A percentile compares a stretch with the other conserved stretches of the same genome.
phyloP scores from a whole-genome alignment of 1,140 invertebrate species.

The Drosophila aff. region DNA sequence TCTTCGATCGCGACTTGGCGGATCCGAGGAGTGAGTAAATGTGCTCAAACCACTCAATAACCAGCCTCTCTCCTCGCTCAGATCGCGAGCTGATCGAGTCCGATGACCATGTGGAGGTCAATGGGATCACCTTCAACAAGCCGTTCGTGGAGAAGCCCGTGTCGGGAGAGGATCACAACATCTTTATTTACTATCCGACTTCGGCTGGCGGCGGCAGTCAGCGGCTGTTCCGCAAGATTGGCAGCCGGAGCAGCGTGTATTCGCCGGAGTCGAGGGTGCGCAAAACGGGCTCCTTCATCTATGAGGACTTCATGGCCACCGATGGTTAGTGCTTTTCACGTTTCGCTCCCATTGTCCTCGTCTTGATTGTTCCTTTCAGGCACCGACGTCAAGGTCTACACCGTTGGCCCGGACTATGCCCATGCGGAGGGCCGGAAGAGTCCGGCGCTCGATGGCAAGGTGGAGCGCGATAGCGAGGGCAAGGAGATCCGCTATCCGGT shows the following conservation, averaged over 20 bases:
- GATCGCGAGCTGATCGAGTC: conserved; percentile 97
- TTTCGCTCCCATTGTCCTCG: conserved; percentile 18
- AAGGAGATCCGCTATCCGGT: conserved; percentile 99
- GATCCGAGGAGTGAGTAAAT: conserved; percentile 92
- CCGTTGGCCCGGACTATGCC: conserved; percentile 98
- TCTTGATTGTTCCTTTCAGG: conserved; percentile 85
- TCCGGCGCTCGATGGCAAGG: conserved; percentile 98
- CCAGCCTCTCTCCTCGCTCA: conserved; percentile 71
- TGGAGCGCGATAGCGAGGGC: conserved; percentile 98
- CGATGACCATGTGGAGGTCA: conserved; percentile 99
- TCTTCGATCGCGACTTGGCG: conserved; percentile 96
- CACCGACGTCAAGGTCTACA: conserved; percentile 88
- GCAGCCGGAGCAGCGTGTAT: conserved; percentile 98
- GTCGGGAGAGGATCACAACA: conserved; percentile 99
- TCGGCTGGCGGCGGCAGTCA: conserved; percentile 98
- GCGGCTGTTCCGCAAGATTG: conserved; percentile 98
- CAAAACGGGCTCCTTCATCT: conserved; percentile 99
- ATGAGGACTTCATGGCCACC: conserved; percentile 99
- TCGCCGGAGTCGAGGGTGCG: conserved; percentile 97
- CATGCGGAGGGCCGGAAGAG: conserved; percentile 99
- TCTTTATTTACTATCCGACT: conserved; percentile 99
- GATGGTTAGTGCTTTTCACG: conserved; percentile 90
- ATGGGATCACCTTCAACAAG: conserved; percentile 98
- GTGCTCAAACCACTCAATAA: conserved; percentile 20
- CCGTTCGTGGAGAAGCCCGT: conserved; percentile 96